These are phyloP conservation scores for Scortum barcoo DNA, from an alignment of 2,113 vertebrate species.

Conservation along the genomic window DNA sequence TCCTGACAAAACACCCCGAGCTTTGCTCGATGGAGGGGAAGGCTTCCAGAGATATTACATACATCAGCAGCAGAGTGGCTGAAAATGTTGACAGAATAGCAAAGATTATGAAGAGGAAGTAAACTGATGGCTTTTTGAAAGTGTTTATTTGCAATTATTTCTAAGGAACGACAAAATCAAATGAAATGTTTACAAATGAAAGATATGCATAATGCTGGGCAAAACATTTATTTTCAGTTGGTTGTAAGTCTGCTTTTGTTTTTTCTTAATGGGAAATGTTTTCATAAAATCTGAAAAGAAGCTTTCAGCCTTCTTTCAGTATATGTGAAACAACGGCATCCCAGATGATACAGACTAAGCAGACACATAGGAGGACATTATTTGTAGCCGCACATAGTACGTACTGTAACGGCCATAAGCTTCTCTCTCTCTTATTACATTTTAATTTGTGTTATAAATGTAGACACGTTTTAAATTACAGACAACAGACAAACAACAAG, in stretches of 20 bases:
- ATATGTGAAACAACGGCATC: conserved; percentile 9
- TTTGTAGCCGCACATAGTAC: neutral
- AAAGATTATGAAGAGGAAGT: conserved; percentile 23
- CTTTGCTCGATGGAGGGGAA: conserved; percentile 12
- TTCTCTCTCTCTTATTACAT: neutral
- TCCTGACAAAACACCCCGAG: conserved; percentile 32
- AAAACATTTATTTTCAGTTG: neutral
- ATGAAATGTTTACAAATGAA: neutral
- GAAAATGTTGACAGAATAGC: conserved; percentile 16
- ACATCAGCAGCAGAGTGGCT: conserved; percentile 35
- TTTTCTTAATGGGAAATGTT: neutral
- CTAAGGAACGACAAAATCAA: neutral
- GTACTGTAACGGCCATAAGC: neutral
- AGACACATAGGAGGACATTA: neutral
- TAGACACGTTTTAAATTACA: neutral
- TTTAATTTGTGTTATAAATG: neutral
- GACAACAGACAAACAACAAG: neutral
- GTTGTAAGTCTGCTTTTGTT: neutral
- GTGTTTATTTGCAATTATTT: conserved; percentile 21
- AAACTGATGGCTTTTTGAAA: conserved; percentile 11
- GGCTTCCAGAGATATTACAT: conserved; percentile 16
- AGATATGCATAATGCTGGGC: neutral
- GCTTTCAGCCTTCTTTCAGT: neutral
- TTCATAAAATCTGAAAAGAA: neutral
- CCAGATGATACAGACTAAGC: neutral